Evolutionary conservation across 1,140 invertebrate genomes (phyloP), one percentile per base, ranked within the genome.

Genomic region (Hyles vespertilio): DNA sequence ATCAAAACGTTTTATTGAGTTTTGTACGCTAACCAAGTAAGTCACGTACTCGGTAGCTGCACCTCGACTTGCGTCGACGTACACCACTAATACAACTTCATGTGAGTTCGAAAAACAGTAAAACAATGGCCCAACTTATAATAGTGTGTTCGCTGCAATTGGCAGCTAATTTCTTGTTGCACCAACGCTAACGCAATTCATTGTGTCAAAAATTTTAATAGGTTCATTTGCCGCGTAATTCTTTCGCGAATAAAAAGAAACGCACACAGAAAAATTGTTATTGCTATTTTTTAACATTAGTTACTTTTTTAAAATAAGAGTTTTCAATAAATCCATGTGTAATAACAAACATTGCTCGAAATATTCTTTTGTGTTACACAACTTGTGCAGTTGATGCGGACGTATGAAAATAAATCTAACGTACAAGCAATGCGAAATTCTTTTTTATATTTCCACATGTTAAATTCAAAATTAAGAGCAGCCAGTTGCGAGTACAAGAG

Each of bases 71-170:
- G 36, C 8, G 36, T 11, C 52, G 36, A 54, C 52, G n/a, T 6
- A 54, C 52, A 22, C 52, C 52, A 11, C 50, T 54, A 81, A 74
- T 79, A 69, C 71, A 80, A 80, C 77, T 80, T 77, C 59, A 76
- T 67, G 72, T 68, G 72, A 76, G 74, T 79, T 79, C 78, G 77
- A 84, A 84, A 86, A 86, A 86, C 81, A 77, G 74, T 74, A 77
- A 77, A 86, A 86, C 83, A 86, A 84, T 81, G 67, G 60, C 61
- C 72, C 61, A 87, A 87, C 81, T 87, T 84, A 87, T 84, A 87
- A 87, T 84, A 82, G 84, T 84, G 79, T 82, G 77, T 79, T 79
- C 69, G 69, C 74, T 87, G 84, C 79, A 78, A 87, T 84, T 87
- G 84, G 84, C 84, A 87, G 84, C 76, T 87, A 87, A 87, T 87